A percentile compares a stretch with the other conserved stretches of the same genome.
phyloP scores from a whole-genome alignment of 2,888 invertebrate genomes.

The Cataglyphis altisquamis region DNA sequence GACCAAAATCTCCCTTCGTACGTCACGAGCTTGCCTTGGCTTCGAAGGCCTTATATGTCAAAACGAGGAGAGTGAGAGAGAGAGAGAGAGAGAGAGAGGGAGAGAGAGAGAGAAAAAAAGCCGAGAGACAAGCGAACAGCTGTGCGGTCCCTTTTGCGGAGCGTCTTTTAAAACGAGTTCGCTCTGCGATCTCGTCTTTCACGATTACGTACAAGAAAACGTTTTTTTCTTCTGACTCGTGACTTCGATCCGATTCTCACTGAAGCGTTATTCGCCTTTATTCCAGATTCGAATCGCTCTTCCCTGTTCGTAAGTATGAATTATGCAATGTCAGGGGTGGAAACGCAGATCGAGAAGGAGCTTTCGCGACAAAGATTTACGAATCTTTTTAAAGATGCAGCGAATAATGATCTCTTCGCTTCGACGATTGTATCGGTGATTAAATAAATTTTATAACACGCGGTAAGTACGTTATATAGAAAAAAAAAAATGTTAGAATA shows the following conservation, averaged over 20 bases:
- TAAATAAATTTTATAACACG: neutral
- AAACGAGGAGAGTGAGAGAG: constrained; percentile 51
- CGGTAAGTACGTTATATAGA: neutral
- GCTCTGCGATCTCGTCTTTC: constrained; percentile 50
- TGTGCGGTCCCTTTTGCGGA: constrained; percentile 75
- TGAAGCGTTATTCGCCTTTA: neutral
- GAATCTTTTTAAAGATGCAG: neutral
- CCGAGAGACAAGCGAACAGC: constrained; percentile 67
- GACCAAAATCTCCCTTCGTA: constrained; percentile 61
- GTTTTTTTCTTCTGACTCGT: neutral
- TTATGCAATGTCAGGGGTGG: constrained; percentile 10
- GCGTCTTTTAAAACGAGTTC: constrained; percentile 71
- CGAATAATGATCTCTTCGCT: neutral
- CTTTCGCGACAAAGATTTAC: neutral
- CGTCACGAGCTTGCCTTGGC: constrained; percentile 47
- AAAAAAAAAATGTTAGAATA: neutral
- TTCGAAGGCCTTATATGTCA: constrained; percentile 71
- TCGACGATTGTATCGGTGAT: neutral
- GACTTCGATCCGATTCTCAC: constrained; percentile 21
- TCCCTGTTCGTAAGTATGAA: constrained; percentile 19
- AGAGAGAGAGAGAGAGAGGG: neutral
- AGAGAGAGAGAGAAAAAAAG: neutral
- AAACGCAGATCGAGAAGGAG: neutral
- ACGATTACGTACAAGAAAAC: constrained; percentile 42
- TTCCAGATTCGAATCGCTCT: constrained; percentile 11